phyloP scores from a whole-genome alignment of 1,140 invertebrate species.

The Trichonephila inaurata region DNA sequence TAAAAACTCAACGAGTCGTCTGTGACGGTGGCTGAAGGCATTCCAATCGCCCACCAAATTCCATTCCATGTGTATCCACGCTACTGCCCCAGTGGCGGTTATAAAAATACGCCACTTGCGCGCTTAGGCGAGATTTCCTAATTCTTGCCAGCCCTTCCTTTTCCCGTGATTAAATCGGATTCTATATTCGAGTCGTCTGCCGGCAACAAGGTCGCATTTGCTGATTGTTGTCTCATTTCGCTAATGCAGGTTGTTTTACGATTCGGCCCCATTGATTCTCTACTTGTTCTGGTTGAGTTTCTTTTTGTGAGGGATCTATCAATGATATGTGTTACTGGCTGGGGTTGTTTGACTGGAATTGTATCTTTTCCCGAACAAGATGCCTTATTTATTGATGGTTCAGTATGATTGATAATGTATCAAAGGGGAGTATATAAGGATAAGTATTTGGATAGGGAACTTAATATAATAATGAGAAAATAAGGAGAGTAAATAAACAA shows the following conservation, averaged over 20 bases:
- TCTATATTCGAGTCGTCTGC: constrained; percentile 7
- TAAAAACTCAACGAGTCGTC: constrained; percentile 59
- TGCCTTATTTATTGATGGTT: constrained; percentile 7
- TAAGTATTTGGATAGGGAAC: not conserved
- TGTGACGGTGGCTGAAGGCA: constrained; percentile 31
- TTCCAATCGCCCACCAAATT: constrained; percentile 55
- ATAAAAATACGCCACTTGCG: constrained; percentile 18
- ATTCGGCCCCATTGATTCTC: constrained; percentile 31
- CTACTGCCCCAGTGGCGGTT: constrained; percentile 57
- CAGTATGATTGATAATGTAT: not conserved
- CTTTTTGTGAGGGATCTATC: not conserved
- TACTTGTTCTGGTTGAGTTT: not conserved
- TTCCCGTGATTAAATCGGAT: constrained; percentile 25
- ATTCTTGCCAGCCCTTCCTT: not conserved
- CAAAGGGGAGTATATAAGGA: not conserved
- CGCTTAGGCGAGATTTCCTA: not conserved
- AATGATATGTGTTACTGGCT: not conserved
- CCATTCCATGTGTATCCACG: constrained; percentile 16
- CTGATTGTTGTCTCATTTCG: constrained; percentile 42
- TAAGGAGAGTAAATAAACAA: not conserved
- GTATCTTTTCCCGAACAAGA: not conserved
- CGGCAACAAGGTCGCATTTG: constrained; percentile 3
- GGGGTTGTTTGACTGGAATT: not conserved
- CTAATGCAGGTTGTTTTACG: constrained; percentile 47
- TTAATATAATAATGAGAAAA: not conserved